Conservation (phyloP, 2,888 invertebrate genomes). For the Sinodicranocentrus sp. region DNA sequence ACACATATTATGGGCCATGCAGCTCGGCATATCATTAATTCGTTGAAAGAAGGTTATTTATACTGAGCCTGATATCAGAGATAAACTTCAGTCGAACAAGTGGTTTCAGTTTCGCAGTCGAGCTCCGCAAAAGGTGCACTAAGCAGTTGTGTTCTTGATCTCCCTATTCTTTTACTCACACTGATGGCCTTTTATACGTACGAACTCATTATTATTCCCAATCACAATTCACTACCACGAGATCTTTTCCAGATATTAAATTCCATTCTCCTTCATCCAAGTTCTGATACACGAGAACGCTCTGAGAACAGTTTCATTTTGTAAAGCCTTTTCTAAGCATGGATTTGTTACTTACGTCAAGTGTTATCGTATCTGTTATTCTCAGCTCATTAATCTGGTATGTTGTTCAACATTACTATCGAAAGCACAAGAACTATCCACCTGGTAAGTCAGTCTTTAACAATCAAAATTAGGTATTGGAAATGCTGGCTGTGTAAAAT, state of each 20-base stretch:
- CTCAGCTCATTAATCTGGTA: slow-evolving; percentile 21
- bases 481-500: neutral
- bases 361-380: neutral
- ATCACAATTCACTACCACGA: slow-evolving; percentile 16
- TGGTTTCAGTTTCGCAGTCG: slow-evolving; percentile 17
- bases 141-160: slow-evolving; percentile 8
- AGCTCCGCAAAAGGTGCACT: neutral
- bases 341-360: neutral
- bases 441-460: too few species aligned
- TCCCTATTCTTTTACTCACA: neutral
- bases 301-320: too few species aligned
- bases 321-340: too few species aligned
- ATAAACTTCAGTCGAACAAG: neutral
- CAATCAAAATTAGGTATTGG: too few species aligned
- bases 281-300: too few species aligned
- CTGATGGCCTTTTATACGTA: too few species aligned
- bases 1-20: too few species aligned
- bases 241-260: too few species aligned
- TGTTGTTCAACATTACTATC: slow-evolving; percentile 35
- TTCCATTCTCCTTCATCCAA: too few species aligned
- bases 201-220: too few species aligned
- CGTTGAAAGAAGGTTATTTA: too few species aligned
- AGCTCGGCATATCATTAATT: too few species aligned
- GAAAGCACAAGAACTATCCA: slow-evolving; percentile 50
- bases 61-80: slow-evolving; percentile 11